Evolutionary conservation across 1,140 invertebrate genomes (phyloP), one percentile per base, ranked within the genome.

Genomic region (Drosophila auraria): DNA sequence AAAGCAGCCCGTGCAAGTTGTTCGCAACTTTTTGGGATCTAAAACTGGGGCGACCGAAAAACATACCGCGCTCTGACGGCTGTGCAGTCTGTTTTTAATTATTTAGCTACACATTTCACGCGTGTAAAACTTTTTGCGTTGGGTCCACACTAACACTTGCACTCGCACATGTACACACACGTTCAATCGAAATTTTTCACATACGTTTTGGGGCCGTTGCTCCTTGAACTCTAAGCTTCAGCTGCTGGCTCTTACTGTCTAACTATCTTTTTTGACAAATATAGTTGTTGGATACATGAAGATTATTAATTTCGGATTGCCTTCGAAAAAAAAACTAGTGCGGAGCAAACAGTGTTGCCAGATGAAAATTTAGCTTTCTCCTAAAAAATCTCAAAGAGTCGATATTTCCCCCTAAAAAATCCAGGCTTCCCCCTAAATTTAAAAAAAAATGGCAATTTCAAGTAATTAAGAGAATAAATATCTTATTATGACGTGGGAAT

Each of bases 101-200:
- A 65, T 77, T 90, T 78, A 82, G 90, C 54, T 80, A 30, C 58
- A 45, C 33, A 78, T 90, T 90, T 73, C 60, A 79, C 77, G 70
- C 78, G 73, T 75, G 87, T 76, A 76, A 69, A 80, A 79, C 68
- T 90, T 90, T 86, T 90, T 86, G 83, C 83, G 79, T 82, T 71
- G 66, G 69, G 83, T 60, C 66, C 69, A 77, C 83, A 54, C 78
- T 66, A 62, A 61, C 74, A 82, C 80, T 72, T 54, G 51, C 57
- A 44, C n/a, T 33, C 49, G 60, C 59, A 66, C 54, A 56, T 38
- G 79, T 49, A 81, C 72, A 69, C 72, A 83, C 75, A 80, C 69
- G 65, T 71, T 83, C 33, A 76, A 75, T 87, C 50, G 15, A 83
- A 23, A 76, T 72, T 84, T 87, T 82, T 66, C 80, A 86, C 83